These are phyloP conservation scores for Huso huso DNA, from an alignment of 2,797 vertebrate genomes.

Conservation along the genomic window DNA sequence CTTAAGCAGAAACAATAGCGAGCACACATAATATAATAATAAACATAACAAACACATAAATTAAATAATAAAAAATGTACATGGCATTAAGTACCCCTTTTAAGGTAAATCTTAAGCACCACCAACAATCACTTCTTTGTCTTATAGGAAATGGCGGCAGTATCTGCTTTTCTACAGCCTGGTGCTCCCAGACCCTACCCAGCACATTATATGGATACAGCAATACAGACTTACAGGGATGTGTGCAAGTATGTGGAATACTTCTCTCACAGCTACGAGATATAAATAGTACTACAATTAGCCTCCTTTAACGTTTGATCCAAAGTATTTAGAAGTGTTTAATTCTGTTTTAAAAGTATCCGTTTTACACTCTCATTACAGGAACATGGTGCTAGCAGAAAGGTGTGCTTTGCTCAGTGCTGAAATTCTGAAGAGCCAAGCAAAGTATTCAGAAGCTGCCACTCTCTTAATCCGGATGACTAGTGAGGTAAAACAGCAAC, in stretches of 20 bases:
- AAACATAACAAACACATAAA: too few species aligned
- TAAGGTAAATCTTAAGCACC: too few species aligned
- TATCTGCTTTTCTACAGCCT: slow-evolving; percentile 86
- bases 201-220: slow-evolving; percentile 96
- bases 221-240: slow-evolving; percentile 91
- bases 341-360: too few species aligned
- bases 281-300: too few species aligned
- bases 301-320: too few species aligned
- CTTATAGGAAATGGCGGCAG: slow-evolving; percentile 90
- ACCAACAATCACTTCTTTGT: too few species aligned
- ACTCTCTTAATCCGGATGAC: slow-evolving; percentile 93
- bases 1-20: too few species aligned
- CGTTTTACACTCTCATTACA: slow-evolving; percentile 27
- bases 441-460: slow-evolving; percentile 90
- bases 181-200: slow-evolving; percentile 86
- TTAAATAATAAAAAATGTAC: too few species aligned
- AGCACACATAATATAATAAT: too few species aligned
- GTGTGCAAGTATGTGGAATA: slow-evolving; percentile 85
- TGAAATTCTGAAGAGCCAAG: slow-evolving; percentile 93
- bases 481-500: slow-evolving; percentile 77
- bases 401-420: slow-evolving; percentile 89
- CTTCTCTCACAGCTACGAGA: too few species aligned
- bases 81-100: too few species aligned
- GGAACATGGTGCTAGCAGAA: slow-evolving; percentile 91
- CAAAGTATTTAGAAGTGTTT: too few species aligned